A percentile compares a stretch with the other conserved stretches of the same genome.
These are phyloP conservation scores for Monarcha castaneiventris DNA, from an alignment of 2,113 vertebrate genomes.

Conservation along the genomic window DNA sequence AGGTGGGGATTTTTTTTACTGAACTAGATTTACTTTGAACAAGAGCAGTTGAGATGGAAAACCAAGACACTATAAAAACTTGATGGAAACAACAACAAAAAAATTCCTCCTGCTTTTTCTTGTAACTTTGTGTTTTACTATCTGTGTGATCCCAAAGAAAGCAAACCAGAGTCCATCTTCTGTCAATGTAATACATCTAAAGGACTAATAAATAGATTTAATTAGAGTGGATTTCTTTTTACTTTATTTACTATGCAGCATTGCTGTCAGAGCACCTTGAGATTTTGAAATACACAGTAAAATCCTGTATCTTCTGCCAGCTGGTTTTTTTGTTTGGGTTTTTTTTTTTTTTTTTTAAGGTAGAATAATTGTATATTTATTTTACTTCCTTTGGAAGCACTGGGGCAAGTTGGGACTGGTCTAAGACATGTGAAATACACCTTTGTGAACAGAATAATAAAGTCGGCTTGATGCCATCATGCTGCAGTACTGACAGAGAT, in stretches of 20 bases:
- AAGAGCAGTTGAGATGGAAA: conserved; percentile 35
- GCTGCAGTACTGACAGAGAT: background rate
- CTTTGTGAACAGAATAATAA: conserved; percentile 17
- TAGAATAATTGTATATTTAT: background rate
- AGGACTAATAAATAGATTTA: background rate
- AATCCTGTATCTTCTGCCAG: background rate
- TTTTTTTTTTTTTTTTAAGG: background rate
- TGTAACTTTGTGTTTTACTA: background rate
- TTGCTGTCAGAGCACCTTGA: background rate
- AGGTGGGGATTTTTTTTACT: conserved; percentile 26
- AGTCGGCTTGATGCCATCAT: background rate
- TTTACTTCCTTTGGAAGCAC: background rate
- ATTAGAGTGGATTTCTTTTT: background rate
- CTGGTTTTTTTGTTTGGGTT: background rate
- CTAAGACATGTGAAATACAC: background rate
- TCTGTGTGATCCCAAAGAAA: background rate
- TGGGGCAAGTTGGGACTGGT: conserved; percentile 22
- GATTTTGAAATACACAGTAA: background rate
- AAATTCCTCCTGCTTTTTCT: background rate
- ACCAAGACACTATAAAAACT: background rate
- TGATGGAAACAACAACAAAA: background rate
- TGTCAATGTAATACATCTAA: background rate
- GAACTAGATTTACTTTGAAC: conserved; percentile 47
- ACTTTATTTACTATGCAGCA: background rate
- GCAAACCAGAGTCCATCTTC: background rate